Percentiles rank a stretch among this genome's conserved stretches.
Evolutionary conservation across 2,888 invertebrate genomes (phyloP).

Genomic region (Amphipyra tragopoginis): DNA sequence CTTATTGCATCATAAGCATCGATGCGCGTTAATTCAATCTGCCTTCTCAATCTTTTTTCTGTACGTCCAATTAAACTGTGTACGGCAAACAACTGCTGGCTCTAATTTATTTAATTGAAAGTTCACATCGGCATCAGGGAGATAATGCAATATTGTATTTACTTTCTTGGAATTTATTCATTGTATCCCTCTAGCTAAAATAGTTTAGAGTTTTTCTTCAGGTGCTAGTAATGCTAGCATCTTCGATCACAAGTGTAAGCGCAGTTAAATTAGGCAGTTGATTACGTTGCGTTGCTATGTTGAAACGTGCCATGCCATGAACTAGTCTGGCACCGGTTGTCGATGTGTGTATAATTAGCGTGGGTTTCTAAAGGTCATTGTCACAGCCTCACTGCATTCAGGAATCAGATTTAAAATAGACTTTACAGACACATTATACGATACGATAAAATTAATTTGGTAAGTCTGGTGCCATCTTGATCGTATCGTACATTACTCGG

Average conservation of each 20-base stretch:
- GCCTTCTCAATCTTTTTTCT: conserved; percentile 61
- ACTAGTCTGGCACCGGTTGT: conserved; percentile 78
- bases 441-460: conserved; percentile 34
- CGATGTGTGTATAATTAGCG: conserved; percentile 86
- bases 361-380: conserved; percentile 88
- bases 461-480: conserved; percentile 37
- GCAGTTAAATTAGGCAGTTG: conserved; percentile 63
- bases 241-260: conserved; percentile 45
- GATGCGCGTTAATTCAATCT: conserved; percentile 76
- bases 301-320: conserved; percentile 74
- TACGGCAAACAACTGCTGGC: conserved; percentile 54
- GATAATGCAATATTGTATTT: conserved; percentile 30
- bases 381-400: conserved; percentile 79
- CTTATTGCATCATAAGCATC: conserved; percentile 80
- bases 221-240: conserved; percentile 22
- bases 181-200: conserved; percentile 19
- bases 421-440: conserved; percentile 63
- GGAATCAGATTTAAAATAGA: conserved; percentile 78
- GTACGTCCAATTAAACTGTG: conserved; percentile 61
- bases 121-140: conserved; percentile 20
- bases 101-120: conserved; percentile 50
- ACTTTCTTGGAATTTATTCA: conserved; percentile 14
- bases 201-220: conserved; percentile 10
- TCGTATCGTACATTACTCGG: not conserved
- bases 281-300: conserved; percentile 63